phyloP scores from a whole-genome alignment of 2,113 vertebrate species.

The Catharus fuscescens region DNA sequence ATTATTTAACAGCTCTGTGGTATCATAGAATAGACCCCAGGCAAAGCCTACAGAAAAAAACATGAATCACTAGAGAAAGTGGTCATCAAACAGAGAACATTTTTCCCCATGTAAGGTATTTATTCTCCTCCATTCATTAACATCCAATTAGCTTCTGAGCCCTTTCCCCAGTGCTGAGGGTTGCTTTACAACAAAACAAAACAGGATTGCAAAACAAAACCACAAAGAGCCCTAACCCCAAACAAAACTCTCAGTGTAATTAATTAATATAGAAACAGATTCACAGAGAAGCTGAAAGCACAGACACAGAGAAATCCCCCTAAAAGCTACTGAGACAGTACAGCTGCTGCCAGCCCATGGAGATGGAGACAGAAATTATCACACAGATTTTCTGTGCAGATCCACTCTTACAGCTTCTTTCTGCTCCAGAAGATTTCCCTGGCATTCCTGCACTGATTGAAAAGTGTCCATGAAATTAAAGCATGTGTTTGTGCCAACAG shows the following conservation, averaged over 20 bases:
- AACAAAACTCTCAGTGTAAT: neutral
- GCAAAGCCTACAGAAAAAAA: neutral
- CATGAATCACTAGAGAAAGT: neutral
- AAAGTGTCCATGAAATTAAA: neutral
- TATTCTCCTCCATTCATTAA: neutral
- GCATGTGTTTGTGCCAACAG: accelerated
- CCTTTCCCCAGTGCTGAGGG: neutral
- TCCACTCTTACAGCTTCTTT: neutral
- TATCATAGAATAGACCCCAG: neutral
- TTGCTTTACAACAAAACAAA: neutral
- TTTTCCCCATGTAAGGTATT: neutral
- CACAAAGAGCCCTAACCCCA: neutral
- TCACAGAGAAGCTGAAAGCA: neutral
- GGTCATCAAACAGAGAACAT: neutral
- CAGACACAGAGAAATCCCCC: neutral
- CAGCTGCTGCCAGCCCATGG: neutral
- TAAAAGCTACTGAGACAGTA: accelerated
- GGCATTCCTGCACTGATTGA: neutral
- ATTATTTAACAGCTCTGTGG: neutral
- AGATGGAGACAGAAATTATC: accelerated
- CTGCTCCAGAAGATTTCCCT: neutral
- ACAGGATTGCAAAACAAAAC: neutral
- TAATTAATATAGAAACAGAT: neutral
- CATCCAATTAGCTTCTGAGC: neutral
- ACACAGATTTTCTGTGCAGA: neutral